A percentile compares a stretch with the other conserved stretches of the same genome.
Evolutionary conservation across 2,113 vertebrate genomes (phyloP).

Genomic region (Gavia stellata): DNA sequence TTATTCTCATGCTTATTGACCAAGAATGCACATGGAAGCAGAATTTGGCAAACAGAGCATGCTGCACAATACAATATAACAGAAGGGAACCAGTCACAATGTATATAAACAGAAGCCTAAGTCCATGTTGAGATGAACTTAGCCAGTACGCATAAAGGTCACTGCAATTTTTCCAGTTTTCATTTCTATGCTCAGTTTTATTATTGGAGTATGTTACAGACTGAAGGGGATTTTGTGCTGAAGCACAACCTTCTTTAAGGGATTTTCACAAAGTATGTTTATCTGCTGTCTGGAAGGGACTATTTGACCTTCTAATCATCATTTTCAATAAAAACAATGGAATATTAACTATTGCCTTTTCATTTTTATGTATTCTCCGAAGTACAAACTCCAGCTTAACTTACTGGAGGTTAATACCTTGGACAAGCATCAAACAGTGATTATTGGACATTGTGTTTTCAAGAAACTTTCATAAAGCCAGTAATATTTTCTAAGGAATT

Average conservation of each 20-base stretch:
- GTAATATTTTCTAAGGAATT: not conserved
- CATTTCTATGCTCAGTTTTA: not conserved
- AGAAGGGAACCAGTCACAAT: not conserved
- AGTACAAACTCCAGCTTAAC: not conserved
- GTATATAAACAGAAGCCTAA: not conserved
- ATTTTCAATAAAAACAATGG: not conserved
- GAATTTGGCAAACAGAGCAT: not conserved
- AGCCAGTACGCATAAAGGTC: not conserved
- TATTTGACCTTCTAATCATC: not conserved
- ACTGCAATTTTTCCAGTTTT: not conserved
- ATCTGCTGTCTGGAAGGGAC: not conserved
- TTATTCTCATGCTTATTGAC: not conserved
- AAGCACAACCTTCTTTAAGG: not conserved
- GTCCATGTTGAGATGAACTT: not conserved
- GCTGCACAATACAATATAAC: not conserved
- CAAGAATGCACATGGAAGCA: not conserved
- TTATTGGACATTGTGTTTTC: not conserved
- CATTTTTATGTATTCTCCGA: not conserved
- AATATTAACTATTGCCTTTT: not conserved
- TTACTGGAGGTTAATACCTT: not conserved
- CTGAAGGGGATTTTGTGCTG: not conserved
- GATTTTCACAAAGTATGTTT: not conserved
- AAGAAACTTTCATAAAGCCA: not conserved
- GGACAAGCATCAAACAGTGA: not conserved
- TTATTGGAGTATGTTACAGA: not conserved